phyloP scores from a whole-genome alignment of 2,888 invertebrate genomes.

The Caradrina clavipalpis region DNA sequence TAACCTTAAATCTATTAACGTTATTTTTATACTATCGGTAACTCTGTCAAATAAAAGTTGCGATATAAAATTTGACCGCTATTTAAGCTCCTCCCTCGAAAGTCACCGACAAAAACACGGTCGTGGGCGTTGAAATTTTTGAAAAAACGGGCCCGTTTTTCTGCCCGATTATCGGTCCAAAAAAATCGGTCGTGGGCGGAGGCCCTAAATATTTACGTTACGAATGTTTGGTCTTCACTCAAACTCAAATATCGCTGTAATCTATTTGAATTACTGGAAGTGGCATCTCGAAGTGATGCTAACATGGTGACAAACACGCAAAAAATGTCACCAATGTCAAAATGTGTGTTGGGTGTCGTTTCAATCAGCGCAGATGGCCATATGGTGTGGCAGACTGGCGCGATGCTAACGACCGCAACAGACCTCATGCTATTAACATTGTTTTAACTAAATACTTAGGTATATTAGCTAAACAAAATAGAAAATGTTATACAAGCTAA shows the following conservation, averaged over 20 bases:
- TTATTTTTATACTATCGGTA: too few species aligned
- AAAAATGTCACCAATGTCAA: constrained; percentile 38
- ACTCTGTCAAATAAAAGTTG: too few species aligned
- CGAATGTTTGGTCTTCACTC: constrained; percentile 39
- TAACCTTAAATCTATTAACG: too few species aligned
- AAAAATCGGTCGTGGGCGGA: too few species aligned
- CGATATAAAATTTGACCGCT: too few species aligned
- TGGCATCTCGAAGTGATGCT: constrained; percentile 31
- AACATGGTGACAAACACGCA: constrained; percentile 41
- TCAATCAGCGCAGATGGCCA: constrained; percentile 64
- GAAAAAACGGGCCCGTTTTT: too few species aligned
- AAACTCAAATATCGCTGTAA: constrained; percentile 46
- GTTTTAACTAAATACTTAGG: constrained; percentile 51
- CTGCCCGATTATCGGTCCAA: too few species aligned
- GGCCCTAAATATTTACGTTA: constrained; percentile 61
- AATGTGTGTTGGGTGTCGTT: constrained; percentile 39
- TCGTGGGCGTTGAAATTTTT: too few species aligned
- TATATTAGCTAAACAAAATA: constrained; percentile 25
- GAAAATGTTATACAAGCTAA: constrained; percentile 35
- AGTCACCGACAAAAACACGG: too few species aligned
- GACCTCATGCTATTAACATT: constrained; percentile 65
- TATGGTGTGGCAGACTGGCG: constrained; percentile 73
- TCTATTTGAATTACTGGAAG: constrained; percentile 52
- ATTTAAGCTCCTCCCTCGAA: too few species aligned
- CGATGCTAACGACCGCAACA: constrained; percentile 69